Percentiles rank a stretch among this genome's conserved stretches.
phyloP scores from a whole-genome alignment of 2,113 vertebrate species.

The Himantopus leucocephalus region DNA sequence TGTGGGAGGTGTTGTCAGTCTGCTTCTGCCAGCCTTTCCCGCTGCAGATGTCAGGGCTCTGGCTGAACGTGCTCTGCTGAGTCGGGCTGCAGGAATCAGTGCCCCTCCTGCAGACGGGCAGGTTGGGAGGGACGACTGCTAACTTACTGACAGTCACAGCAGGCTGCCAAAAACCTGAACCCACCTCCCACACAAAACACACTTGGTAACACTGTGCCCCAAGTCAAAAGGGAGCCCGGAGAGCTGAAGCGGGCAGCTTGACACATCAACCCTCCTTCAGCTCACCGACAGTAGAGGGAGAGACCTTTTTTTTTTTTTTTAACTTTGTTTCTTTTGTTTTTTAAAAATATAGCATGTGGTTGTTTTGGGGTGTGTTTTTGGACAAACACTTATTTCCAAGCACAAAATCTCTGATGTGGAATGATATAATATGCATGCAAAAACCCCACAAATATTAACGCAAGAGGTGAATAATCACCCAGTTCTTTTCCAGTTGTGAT shows the following conservation, averaged over 20 bases:
- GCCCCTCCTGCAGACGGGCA: neutral
- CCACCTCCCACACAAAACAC: neutral
- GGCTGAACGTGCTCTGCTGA: neutral
- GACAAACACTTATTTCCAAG: neutral
- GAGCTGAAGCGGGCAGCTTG: neutral
- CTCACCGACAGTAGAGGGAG: neutral
- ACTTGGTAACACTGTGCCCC: neutral
- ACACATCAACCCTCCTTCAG: neutral
- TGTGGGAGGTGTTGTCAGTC: slow-evolving; percentile 19
- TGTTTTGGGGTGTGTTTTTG: neutral
- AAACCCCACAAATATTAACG: neutral
- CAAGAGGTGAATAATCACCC: neutral
- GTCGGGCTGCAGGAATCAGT: neutral
- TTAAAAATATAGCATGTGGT: neutral
- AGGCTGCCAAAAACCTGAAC: neutral
- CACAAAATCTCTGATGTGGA: neutral
- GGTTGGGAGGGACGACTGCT: neutral
- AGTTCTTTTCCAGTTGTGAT: neutral
- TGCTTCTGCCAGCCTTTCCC: neutral
- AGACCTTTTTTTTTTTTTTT: neutral
- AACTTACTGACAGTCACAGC: neutral
- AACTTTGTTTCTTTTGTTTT: neutral
- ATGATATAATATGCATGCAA: neutral
- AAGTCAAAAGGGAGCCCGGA: neutral
- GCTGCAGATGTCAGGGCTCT: neutral